Conservation (phyloP, 2,113 vertebrate species). For the Ascaphus truei region DNA sequence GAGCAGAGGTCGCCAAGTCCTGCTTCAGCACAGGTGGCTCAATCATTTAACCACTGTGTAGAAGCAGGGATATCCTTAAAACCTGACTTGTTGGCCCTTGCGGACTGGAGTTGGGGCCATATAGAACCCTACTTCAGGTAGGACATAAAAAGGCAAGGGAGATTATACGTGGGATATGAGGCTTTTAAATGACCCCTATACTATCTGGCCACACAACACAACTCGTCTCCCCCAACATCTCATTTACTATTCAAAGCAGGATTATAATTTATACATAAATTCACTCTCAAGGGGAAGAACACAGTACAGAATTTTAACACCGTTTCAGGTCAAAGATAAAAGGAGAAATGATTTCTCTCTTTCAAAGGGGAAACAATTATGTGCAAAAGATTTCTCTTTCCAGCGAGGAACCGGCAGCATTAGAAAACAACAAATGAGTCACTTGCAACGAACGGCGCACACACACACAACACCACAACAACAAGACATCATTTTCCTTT, state of each 20-base stretch:
- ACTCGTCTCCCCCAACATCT: background rate
- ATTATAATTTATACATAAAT: constrained; percentile 15
- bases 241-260: background rate
- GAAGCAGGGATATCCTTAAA: no score
- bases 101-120: no score
- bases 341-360: constrained; percentile 1
- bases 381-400: background rate
- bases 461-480: no score
- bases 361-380: constrained; percentile 14
- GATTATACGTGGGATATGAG: no score
- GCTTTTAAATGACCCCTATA: no score
- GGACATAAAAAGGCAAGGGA: no score
- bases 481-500: background rate
- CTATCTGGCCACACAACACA: no score
- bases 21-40: no score
- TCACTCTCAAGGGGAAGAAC: background rate
- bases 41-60: no score
- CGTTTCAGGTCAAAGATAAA: constrained; percentile 20
- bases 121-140: no score
- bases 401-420: constrained; percentile 5
- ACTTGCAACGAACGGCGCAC: constrained; percentile 1
- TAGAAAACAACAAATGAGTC: constrained; percentile 15
- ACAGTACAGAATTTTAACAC: constrained; percentile 6
- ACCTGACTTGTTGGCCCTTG: no score
- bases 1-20: no score